A percentile compares a stretch with the other conserved stretches of the same genome.
phyloP scores from a whole-genome alignment of 2,888 invertebrate genomes.

The Eristalinus aeneus region DNA sequence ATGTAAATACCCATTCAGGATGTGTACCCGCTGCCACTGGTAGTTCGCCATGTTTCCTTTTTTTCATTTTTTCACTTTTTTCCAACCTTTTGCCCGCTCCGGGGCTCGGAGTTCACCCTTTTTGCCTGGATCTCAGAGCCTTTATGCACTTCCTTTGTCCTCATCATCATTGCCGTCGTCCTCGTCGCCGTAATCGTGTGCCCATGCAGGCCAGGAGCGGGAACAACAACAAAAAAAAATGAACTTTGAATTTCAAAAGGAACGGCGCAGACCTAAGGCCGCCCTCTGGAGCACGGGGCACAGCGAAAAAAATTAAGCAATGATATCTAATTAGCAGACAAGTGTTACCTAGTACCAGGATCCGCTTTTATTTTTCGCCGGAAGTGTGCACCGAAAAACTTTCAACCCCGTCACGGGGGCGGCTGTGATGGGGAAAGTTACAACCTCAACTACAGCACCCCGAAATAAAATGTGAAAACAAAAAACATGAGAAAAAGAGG shows the following conservation, averaged over 20 bases:
- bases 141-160: constrained; percentile 71
- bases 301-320: constrained; percentile 77
- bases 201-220: constrained; percentile 3
- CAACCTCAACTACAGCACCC: constrained; percentile 60
- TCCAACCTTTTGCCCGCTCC: constrained; percentile 18
- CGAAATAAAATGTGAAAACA: constrained; percentile 60
- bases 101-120: constrained; percentile 40
- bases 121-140: constrained; percentile 65
- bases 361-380: constrained; percentile 72
- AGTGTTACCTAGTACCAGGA: constrained; percentile 80
- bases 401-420: constrained; percentile 63
- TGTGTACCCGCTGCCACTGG: constrained; percentile 63
- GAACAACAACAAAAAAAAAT: constrained; percentile 27
- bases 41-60: neutral
- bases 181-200: constrained; percentile 41
- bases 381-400: constrained; percentile 77
- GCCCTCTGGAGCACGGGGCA: constrained; percentile 49
- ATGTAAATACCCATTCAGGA: constrained; percentile 71
- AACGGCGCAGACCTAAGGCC: constrained; percentile 56
- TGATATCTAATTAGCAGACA: constrained; percentile 79
- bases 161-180: constrained; percentile 65
- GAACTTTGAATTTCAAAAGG: constrained; percentile 51
- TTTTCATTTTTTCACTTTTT: constrained; percentile 4
- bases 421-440: constrained; percentile 44
- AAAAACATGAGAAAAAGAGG: constrained; percentile 19